Evolutionary conservation across 2,113 vertebrate species (phyloP).

Genomic region (Stictonetta naevosa): DNA sequence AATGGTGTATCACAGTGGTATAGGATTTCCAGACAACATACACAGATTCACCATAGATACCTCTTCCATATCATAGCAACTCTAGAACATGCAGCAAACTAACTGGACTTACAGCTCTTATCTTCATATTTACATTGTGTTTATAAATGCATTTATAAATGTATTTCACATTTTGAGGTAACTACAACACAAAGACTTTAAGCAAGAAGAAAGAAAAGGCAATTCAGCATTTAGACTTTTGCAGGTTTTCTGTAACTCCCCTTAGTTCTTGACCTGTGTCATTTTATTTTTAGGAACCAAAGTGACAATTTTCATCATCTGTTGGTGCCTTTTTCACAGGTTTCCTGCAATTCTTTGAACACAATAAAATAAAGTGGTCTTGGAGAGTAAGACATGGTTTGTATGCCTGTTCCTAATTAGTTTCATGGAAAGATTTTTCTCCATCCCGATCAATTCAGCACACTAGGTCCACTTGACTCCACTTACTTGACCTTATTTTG

Average conservation of each 20-base stretch:
- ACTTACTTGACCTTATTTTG: not conserved
- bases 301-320: not conserved
- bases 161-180: not conserved
- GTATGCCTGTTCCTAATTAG: not conserved
- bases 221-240: not conserved
- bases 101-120: not conserved
- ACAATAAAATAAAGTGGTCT: not conserved
- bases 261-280: not conserved
- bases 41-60: not conserved
- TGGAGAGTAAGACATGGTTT: not conserved
- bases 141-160: not conserved
- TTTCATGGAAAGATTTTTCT: not conserved
- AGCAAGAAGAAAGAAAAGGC: not conserved
- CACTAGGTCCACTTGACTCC: not conserved
- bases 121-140: not conserved
- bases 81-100: not conserved
- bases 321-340: not conserved
- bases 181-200: not conserved
- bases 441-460: not conserved
- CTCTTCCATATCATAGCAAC: not conserved
- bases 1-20: not conserved
- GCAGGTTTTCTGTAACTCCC: not conserved
- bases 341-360: not conserved
- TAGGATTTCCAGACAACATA: not conserved
- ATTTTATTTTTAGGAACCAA: not conserved